Evolutionary conservation across 1,140 invertebrate genomes (phyloP), one percentile per base, ranked within the genome.

Genomic region (Aphelenchoides besseyi): DNA sequence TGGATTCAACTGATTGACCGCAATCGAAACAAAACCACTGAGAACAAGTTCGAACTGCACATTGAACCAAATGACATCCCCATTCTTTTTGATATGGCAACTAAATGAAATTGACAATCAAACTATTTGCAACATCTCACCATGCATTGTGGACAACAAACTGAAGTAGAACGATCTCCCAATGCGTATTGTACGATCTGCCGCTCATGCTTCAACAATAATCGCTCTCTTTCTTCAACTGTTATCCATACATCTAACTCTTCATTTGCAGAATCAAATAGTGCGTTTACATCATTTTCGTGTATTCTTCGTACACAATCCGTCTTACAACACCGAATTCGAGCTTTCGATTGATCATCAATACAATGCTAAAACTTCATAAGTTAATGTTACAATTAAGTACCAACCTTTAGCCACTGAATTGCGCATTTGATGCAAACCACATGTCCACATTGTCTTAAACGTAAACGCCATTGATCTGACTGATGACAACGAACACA

Each of bases 261-360:
- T 0, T 16, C 18, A 16, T 18, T 18, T 36, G n/a, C n/a, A n/a
- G 59, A 26, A 36, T 61, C 30, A 1, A 61, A 30, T 18, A 61
- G 59, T 16, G 59, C 30, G 59, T 61, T 29, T 29, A 61, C 59
- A 36, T 61, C 59, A 36, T 61, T 61, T 36, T 61, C 59, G 59
- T 61, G 59, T 16, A 61, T 36, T 36, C 59, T 30, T 29, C 59
- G 59, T n/a, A 18, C n/a, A 36, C 59, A 61, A n/a, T 2, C 30
- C n/a, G 59, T n/a, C n/a, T 18, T 30, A n/a, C n/a, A 30, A 36
- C 59, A 61, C 1, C n/a, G 1, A 18, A 61, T 61, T 61, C 59
- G n/a, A 1, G 59, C 59, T 29, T 61, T n/a, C 1, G 30, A 28
- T 61, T 61, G 1, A n/a, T 59, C 57, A 23, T 48, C 41, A 23